Base-by-base conservation (phyloP, 1,140 invertebrate species). In the Steinernema khuongi region DNA sequence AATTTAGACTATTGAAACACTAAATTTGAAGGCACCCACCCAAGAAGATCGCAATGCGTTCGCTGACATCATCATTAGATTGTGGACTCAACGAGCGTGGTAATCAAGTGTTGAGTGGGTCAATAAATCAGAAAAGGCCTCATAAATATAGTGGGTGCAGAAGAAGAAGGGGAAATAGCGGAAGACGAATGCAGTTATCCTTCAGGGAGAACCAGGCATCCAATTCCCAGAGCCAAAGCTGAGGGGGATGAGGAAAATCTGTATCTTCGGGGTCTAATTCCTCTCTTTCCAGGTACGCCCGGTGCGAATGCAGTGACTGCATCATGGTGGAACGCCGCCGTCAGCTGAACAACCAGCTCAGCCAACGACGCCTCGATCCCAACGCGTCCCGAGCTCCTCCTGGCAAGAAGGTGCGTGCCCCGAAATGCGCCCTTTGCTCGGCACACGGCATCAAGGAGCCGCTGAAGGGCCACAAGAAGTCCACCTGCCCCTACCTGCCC, bases 391-490 rank as follows among this genome's bases (percentile, higher is more conserved):
- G 67, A 32, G 36, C 32, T 36, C 70, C 29, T 2, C 18, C 70
- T 31, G 74, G 74, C 0, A 75, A 75, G 29, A 60, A 67, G 19
- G 22, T 75, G 29, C 74, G 74, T n/a, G 74, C 74, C 50, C 75
- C 75, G 1, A 76, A 76, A 32, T 76, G 75, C 68, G 75, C 75
- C 29, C 74, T 72, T 4, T 76, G 75, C 41, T 69, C 67, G 1
- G 75, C 77, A 32, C 77, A 78, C 68, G 77, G 77, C 31, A 43
- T 77, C 17, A 22, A 71, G 1, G 50, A 41, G 19, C 67, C 43
- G 1, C 43, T 78, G 18, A n/a, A 68, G 18, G 77, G 77, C 33
- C 77, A 78, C 68, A 78, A 77, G 71, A 70, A 75, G 71, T 68
- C 31, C n/a, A 43, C 31, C n/a, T 78, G 77, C 28, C 41, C 44